Evolutionary conservation across 2,888 invertebrate genomes (phyloP).

Genomic region (Nephrocerus scutellatus): DNA sequence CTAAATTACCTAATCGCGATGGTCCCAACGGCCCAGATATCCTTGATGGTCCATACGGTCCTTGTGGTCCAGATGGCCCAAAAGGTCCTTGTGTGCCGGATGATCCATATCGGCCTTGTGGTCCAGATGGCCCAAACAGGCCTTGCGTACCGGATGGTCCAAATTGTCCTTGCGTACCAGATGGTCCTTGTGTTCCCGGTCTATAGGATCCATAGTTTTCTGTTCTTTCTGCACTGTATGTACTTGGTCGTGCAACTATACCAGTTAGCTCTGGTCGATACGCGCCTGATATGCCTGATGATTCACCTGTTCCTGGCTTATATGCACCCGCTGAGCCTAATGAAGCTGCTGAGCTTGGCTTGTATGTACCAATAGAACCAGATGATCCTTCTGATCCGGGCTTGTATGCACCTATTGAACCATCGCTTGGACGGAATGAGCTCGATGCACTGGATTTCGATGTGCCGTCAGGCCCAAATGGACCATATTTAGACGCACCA

Average conservation of each 20-base stretch:
- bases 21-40: slow-evolving; percentile 22
- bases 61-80: slow-evolving; percentile 11
- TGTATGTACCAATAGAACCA: background rate
- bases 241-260: too few species aligned
- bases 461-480: slow-evolving; percentile 7
- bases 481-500: too few species aligned
- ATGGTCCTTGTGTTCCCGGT: too few species aligned
- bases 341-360: too few species aligned
- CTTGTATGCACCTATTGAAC: too few species aligned
- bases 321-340: too few species aligned
- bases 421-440: slow-evolving; percentile 1
- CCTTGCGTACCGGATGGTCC: background rate
- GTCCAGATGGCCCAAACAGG: slow-evolving; percentile 9
- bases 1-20: background rate
- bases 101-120: background rate
- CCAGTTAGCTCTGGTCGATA: too few species aligned
- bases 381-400: background rate
- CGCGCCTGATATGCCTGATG: background rate
- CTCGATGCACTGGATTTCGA: slow-evolving; percentile 1
- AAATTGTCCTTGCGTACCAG: too few species aligned
- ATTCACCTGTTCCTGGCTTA: background rate
- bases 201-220: background rate
- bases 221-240: background rate
- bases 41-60: slow-evolving; percentile 30
- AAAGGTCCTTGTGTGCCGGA: slow-evolving; percentile 8